These are phyloP conservation scores for Oceanodroma leucorhoa DNA, from an alignment of 2,797 vertebrate genomes.

Conservation along the genomic window DNA sequence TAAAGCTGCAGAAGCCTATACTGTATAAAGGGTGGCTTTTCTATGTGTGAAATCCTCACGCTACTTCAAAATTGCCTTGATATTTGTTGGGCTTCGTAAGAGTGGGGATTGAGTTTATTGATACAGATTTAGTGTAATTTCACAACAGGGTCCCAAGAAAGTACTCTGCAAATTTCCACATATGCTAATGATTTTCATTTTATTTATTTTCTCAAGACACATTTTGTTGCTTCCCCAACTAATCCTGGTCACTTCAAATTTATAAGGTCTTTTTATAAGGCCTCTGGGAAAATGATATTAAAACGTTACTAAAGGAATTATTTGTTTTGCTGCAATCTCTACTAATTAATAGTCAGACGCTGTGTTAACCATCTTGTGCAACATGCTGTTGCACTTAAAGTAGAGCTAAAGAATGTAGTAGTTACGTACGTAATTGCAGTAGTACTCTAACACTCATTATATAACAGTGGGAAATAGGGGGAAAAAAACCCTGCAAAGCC, in stretches of 20 bases:
- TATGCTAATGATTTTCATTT: background rate
- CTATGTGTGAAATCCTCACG: background rate
- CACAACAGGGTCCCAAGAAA: background rate
- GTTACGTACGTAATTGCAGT: accelerated
- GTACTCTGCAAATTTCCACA: background rate
- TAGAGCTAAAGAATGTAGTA: background rate
- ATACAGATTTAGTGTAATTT: background rate
- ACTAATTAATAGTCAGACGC: background rate
- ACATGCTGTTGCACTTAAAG: background rate
- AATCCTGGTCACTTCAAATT: background rate
- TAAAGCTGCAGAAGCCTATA: background rate
- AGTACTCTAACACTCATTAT: background rate
- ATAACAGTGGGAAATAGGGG: background rate
- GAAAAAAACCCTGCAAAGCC: background rate
- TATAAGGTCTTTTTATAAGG: background rate
- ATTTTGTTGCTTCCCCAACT: background rate
- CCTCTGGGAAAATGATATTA: background rate
- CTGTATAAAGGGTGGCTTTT: background rate
- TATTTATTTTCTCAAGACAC: background rate
- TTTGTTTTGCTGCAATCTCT: background rate
- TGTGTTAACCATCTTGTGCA: background rate
- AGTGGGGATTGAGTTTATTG: background rate
- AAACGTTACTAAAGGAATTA: background rate
- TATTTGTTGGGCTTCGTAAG: background rate
- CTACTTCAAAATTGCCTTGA: background rate